Conservation (phyloP, 2,797 vertebrate species). For the Lithobates pipiens region DNA sequence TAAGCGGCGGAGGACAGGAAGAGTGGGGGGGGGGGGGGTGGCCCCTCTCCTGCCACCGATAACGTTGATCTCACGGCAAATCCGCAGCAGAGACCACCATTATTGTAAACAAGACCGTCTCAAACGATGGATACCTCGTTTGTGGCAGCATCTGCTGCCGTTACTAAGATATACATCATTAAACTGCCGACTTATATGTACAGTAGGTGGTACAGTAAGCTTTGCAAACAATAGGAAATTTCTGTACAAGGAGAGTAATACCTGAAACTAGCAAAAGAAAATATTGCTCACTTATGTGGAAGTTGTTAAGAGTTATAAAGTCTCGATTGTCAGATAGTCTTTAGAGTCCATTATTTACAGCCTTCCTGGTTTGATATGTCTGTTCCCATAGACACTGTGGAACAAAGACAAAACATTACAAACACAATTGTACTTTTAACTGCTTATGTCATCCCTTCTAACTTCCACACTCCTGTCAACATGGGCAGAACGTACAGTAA, state of each 20-base stretch:
- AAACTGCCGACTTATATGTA: too few species aligned
- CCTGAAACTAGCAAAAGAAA: neutral
- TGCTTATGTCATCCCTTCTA: constrained; percentile 64
- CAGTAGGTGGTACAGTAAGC: too few species aligned
- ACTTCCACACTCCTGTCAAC: constrained; percentile 68
- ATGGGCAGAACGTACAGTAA: constrained; percentile 73
- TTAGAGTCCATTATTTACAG: constrained; percentile 26
- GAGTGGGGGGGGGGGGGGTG: too few species aligned
- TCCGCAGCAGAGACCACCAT: too few species aligned
- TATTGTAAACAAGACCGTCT: too few species aligned
- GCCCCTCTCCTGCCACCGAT: too few species aligned
- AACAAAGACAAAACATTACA: constrained; percentile 67
- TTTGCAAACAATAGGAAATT: neutral
- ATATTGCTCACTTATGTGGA: neutral
- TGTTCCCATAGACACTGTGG: constrained; percentile 63
- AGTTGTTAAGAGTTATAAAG: constrained; percentile 22
- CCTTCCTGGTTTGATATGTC: constrained; percentile 47
- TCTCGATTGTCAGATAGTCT: neutral
- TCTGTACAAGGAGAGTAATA: neutral
- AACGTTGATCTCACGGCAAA: too few species aligned
- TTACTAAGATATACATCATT: too few species aligned
- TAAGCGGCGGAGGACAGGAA: too few species aligned
- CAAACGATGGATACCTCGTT: too few species aligned
- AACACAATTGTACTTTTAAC: constrained; percentile 62
- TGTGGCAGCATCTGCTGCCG: too few species aligned